These are phyloP conservation scores for Tiliqua scincoides DNA, from an alignment of 2,113 vertebrate species.

Conservation along the genomic window DNA sequence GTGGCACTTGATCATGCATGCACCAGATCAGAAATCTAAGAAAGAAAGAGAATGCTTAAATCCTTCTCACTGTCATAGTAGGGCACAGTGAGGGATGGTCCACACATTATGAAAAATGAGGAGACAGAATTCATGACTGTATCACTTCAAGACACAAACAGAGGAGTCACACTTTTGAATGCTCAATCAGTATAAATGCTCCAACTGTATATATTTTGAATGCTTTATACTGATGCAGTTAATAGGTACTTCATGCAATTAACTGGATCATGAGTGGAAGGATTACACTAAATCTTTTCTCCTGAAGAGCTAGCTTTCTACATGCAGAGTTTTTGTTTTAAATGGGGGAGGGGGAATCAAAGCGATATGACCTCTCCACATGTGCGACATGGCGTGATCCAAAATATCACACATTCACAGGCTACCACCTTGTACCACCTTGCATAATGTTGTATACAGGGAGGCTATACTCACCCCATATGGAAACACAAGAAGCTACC, in stretches of 20 bases:
- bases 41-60: background rate
- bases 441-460: too few relatives aligned
- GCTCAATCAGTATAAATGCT: background rate
- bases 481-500: too few relatives aligned
- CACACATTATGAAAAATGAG: background rate
- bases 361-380: too few relatives aligned
- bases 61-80: background rate
- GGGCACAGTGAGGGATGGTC: background rate
- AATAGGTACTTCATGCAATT: too few relatives aligned
- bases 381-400: too few relatives aligned
- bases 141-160: background rate
- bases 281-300: background rate
- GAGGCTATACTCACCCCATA: too few relatives aligned
- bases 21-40: too few relatives aligned
- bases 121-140: background rate
- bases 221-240: too few relatives aligned
- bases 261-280: background rate
- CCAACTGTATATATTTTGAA: too few relatives aligned
- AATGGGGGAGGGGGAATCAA: too few relatives aligned
- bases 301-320: background rate
- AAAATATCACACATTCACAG: too few relatives aligned
- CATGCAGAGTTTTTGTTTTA: background rate
- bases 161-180: background rate
- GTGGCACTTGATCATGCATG: background rate
- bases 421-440: too few relatives aligned